These are phyloP conservation scores for Ceramica pisi DNA, from an alignment of 2,888 invertebrate species.

Conservation along the genomic window DNA sequence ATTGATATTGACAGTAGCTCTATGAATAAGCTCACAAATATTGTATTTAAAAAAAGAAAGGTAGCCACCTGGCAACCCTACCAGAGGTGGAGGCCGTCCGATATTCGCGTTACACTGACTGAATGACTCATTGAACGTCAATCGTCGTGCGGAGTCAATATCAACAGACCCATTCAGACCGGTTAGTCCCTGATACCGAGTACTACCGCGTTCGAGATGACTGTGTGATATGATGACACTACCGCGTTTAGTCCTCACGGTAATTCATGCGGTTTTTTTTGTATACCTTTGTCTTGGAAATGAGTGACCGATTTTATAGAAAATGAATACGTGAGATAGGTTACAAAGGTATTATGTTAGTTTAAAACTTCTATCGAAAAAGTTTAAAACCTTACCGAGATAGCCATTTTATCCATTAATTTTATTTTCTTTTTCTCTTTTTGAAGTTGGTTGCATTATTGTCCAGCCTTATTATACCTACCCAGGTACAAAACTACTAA, in stretches of 20 bases:
- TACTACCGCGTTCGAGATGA: slow-evolving; percentile 39
- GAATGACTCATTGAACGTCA: slow-evolving; percentile 54
- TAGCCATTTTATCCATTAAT: too few species aligned
- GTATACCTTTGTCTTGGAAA: too few species aligned
- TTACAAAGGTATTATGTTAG: too few species aligned
- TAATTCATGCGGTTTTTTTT: too few species aligned
- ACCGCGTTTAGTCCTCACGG: slow-evolving; percentile 4
- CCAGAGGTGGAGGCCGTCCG: slow-evolving; percentile 41
- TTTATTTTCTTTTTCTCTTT: too few species aligned
- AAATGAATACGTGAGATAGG: neutral
- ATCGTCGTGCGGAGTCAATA: slow-evolving; percentile 42
- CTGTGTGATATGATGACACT: slow-evolving; percentile 3
- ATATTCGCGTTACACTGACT: slow-evolving; percentile 62
- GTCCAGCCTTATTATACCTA: too few species aligned
- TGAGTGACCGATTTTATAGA: too few species aligned
- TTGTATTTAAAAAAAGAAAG: slow-evolving; percentile 4
- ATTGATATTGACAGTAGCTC: neutral
- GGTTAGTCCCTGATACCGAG: slow-evolving; percentile 11
- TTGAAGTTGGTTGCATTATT: too few species aligned
- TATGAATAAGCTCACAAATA: slow-evolving; percentile 1
- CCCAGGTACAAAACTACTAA: too few species aligned
- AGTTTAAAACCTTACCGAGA: too few species aligned
- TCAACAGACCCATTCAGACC: slow-evolving; percentile 21
- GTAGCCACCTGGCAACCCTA: slow-evolving; percentile 49
- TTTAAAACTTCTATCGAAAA: too few species aligned